Conservation (phyloP, 1,140 invertebrate genomes). For the Aradophagus sp. region DNA sequence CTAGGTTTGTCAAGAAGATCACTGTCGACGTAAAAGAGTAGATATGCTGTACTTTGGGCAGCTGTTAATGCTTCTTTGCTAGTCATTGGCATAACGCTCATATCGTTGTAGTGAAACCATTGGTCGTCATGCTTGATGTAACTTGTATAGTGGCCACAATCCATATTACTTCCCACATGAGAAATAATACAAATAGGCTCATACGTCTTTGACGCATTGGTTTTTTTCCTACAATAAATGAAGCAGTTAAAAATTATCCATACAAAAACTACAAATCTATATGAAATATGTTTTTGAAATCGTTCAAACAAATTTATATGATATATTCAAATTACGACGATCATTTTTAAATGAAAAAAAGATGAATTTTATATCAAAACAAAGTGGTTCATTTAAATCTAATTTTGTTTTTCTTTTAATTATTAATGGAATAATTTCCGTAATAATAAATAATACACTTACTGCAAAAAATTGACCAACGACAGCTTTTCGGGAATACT, state of each 20-base stretch:
- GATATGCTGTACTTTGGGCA: conserved; percentile 64
- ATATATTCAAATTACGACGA: too few species aligned
- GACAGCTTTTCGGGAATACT: conserved; percentile 60
- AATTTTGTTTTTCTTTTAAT: too few species aligned
- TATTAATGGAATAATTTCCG: too few species aligned
- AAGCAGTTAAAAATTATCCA: too few species aligned
- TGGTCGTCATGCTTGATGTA: conserved; percentile 63
- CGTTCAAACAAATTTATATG: conserved; percentile 3
- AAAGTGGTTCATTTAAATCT: too few species aligned
- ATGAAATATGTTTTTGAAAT: too few species aligned
- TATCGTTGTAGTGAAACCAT: conserved; percentile 69
- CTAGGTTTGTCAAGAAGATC: conserved; percentile 41
- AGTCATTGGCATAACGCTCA: conserved; percentile 62
- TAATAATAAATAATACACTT: conserved; percentile 46
- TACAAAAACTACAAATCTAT: too few species aligned
- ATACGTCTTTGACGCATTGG: conserved; percentile 48
- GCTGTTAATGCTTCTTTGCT: conserved; percentile 61
- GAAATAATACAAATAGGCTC: conserved; percentile 65
- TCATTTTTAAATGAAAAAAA: too few species aligned
- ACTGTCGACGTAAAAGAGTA: conserved; percentile 64
- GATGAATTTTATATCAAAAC: too few species aligned
- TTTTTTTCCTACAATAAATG: conserved; percentile 44
- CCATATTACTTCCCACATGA: conserved; percentile 65
- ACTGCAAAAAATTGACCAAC: conserved; percentile 58
- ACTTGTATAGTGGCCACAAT: conserved; percentile 69